phyloP scores from a whole-genome alignment of 2,888 invertebrate species.

The Parnassius orleans region DNA sequence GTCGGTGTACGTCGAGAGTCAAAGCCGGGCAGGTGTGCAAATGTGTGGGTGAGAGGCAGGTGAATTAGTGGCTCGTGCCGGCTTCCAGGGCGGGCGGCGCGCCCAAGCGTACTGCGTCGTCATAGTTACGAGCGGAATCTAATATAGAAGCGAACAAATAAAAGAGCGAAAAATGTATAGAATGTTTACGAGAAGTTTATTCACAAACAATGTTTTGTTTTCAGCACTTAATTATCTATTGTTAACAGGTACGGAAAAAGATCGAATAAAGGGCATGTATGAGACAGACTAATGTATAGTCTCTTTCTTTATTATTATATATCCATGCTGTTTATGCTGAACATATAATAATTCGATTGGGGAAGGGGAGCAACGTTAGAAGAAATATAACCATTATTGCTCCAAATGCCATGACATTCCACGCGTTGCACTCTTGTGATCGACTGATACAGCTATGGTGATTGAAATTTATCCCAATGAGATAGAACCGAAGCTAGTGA shows the following conservation, averaged over 20 bases:
- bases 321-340: too few species aligned
- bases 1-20: conserved; percentile 42
- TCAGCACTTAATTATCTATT: neutral
- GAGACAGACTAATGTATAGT: too few species aligned
- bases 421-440: too few species aligned
- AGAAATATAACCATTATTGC: too few species aligned
- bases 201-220: conserved; percentile 3
- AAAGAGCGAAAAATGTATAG: conserved; percentile 37
- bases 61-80: conserved; percentile 57
- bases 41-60: conserved; percentile 59
- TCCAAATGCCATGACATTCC: too few species aligned
- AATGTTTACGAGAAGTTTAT: conserved; percentile 23
- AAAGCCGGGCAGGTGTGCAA: conserved; percentile 43
- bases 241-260: neutral
- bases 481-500: too few species aligned
- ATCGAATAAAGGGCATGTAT: neutral
- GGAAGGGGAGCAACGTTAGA: too few species aligned
- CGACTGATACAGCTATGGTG: too few species aligned
- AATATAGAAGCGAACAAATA: conserved; percentile 54
- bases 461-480: too few species aligned
- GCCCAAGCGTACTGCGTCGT: conserved; percentile 61
- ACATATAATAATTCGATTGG: too few species aligned
- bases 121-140: conserved; percentile 63
- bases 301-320: too few species aligned
- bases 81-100: conserved; percentile 47